Evolutionary conservation across 1,140 invertebrate genomes (phyloP).

Genomic region (Lepidurus arcticus): DNA sequence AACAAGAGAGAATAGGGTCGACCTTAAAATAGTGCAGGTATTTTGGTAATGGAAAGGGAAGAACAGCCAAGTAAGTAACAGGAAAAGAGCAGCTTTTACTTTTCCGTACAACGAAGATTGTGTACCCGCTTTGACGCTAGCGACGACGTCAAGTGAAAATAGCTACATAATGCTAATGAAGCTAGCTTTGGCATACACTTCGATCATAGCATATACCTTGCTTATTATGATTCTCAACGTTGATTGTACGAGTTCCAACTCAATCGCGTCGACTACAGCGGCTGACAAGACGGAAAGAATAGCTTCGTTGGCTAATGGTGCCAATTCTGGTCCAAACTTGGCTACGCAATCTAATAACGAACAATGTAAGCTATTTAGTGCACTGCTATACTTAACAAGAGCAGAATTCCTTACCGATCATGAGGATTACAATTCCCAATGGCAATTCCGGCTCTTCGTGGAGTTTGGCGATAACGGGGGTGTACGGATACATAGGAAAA

Average conservation of each 20-base stretch:
- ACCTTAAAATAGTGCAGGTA: constrained; percentile 10
- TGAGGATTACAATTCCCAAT: not conserved
- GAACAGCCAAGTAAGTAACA: constrained; percentile 14
- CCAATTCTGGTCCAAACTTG: not conserved
- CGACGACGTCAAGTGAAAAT: not conserved
- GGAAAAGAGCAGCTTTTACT: not conserved
- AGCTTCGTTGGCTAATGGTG: not conserved
- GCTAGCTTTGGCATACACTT: not conserved
- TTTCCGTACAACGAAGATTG: not conserved
- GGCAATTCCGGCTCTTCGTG: not conserved
- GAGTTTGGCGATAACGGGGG: not conserved
- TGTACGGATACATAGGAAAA: not conserved
- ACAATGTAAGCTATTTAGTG: not conserved
- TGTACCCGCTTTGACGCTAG: not conserved
- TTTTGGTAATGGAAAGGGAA: not conserved
- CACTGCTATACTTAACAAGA: not conserved
- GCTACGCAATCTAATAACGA: constrained; percentile 1
- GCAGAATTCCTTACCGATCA: not conserved
- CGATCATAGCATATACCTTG: not conserved
- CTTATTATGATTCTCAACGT: not conserved
- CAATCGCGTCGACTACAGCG: not conserved
- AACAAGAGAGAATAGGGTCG: constrained; percentile 7
- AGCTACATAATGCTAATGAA: not conserved
- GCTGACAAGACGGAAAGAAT: not conserved
- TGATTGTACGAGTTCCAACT: not conserved